Conservation (phyloP, 2,888 invertebrate genomes). For the Podabrus alpinus region DNA sequence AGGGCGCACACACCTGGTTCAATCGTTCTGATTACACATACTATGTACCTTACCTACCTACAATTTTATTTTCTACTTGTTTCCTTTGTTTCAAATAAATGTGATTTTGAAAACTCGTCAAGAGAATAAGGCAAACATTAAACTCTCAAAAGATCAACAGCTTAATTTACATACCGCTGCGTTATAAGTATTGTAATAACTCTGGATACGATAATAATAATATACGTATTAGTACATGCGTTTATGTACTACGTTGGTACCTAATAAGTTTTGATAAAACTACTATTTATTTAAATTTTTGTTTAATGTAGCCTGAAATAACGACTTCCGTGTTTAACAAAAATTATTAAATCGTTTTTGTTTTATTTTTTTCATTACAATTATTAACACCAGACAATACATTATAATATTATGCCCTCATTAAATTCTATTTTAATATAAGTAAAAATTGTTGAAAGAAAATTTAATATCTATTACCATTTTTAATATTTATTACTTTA, state of each 20-base stretch:
- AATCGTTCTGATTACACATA: constrained; percentile 37
- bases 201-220: neutral
- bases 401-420: neutral
- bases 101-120: neutral
- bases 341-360: neutral
- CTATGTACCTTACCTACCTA: constrained; percentile 19
- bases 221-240: too few relatives aligned
- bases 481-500: neutral
- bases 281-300: neutral
- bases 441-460: neutral
- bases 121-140: too few relatives aligned
- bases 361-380: neutral
- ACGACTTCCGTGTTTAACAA: neutral
- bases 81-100: constrained; percentile 10
- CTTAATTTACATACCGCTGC: neutral
- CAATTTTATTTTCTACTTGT: constrained; percentile 2
- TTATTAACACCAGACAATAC: neutral
- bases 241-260: neutral
- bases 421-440: neutral
- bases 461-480: neutral
- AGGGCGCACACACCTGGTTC: constrained; percentile 36
- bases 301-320: neutral
- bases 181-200: neutral
- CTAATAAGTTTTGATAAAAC: neutral
- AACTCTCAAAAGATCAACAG: neutral